Percentiles rank a stretch among this genome's conserved stretches.
Evolutionary conservation across 2,888 invertebrate species (phyloP).

Genomic region (Pterobdella sp.): DNA sequence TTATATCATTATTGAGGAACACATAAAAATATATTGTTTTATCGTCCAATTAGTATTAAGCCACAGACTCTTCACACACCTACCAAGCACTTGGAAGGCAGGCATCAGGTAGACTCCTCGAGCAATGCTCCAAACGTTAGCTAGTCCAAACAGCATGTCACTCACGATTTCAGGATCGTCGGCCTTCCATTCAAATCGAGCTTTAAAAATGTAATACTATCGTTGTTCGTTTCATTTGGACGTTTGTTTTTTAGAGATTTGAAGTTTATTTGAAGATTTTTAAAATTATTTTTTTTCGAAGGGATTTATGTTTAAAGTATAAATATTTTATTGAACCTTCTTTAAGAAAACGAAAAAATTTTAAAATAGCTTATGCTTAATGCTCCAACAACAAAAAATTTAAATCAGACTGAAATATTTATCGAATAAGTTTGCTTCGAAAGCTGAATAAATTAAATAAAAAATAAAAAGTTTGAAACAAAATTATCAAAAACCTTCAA

Average conservation of each 20-base stretch:
- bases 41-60: too few relatives aligned
- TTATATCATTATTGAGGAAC: too few relatives aligned
- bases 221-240: background rate
- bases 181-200: constrained; percentile 49
- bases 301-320: background rate
- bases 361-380: background rate
- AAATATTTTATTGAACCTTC: background rate
- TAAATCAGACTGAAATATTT: too few relatives aligned
- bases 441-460: too few relatives aligned
- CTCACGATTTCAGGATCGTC: constrained; percentile 51
- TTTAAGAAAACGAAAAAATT: background rate
- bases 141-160: constrained; percentile 50
- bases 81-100: constrained; percentile 50
- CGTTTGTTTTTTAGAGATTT: constrained; percentile 41
- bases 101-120: constrained; percentile 52
- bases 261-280: background rate
- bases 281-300: background rate
- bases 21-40: too few relatives aligned
- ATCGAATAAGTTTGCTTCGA: too few relatives aligned
- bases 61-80: constrained; percentile 50
- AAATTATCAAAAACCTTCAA: too few relatives aligned
- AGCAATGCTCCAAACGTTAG: constrained; percentile 51
- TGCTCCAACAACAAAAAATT: too few relatives aligned
- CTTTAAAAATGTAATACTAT: constrained; percentile 38
- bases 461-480: too few relatives aligned